Percentiles rank a stretch among this genome's conserved stretches.
Conservation (phyloP, 1,140 invertebrate genomes). For the Trichonephila inaurata region DNA sequence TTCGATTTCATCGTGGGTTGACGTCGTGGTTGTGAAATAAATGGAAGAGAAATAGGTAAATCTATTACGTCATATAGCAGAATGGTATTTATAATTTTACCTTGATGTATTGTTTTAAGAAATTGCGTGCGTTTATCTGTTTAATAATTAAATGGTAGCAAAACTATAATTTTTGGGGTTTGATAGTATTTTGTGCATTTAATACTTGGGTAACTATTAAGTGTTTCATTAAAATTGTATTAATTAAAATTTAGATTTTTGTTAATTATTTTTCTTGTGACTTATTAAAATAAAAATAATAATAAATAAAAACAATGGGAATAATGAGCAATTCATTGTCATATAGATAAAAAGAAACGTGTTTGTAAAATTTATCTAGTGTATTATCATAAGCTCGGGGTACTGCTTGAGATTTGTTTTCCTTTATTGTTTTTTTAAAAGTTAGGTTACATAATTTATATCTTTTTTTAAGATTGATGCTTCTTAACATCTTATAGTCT, state of each 20-base stretch:
- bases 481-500: no score
- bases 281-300: background rate
- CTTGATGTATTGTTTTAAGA: background rate
- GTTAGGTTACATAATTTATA: background rate
- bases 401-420: background rate
- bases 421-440: background rate
- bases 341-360: background rate
- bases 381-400: background rate
- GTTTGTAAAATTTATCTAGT: background rate
- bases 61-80: slow-evolving; percentile 16
- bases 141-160: background rate
- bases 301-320: background rate
- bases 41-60: slow-evolving; percentile 14
- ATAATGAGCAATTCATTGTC: background rate
- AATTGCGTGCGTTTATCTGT: background rate
- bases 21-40: slow-evolving; percentile 38
- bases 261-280: background rate
- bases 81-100: slow-evolving; percentile 27
- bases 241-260: background rate
- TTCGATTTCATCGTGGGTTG: background rate
- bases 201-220: background rate
- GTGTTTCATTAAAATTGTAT: background rate
- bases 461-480: no score
- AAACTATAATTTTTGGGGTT: background rate
- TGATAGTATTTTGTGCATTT: background rate